These are phyloP conservation scores for Rhea americana DNA, from an alignment of 2,113 vertebrate species.

Conservation along the genomic window DNA sequence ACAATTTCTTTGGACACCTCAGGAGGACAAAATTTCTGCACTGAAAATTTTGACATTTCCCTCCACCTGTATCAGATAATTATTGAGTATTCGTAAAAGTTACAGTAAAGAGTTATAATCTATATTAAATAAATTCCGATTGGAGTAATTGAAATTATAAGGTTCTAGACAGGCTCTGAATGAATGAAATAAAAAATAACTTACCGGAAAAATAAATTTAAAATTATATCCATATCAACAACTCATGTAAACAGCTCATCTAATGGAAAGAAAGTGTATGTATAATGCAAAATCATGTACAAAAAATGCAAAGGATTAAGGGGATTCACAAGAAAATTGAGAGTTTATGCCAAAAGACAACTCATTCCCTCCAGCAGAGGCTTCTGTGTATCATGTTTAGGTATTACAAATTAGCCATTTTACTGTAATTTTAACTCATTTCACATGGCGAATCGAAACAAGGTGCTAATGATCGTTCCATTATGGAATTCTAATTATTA, in stretches of 20 bases:
- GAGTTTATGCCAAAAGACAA: not conserved
- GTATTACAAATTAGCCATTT: conserved; percentile 1
- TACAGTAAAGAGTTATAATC: not conserved
- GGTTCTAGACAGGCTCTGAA: not conserved
- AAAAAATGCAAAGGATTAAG: conserved; percentile 27
- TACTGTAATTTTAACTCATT: conserved; percentile 24
- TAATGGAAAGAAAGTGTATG: not conserved
- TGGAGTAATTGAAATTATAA: not conserved
- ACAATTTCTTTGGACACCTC: not conserved
- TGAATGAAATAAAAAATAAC: not conserved
- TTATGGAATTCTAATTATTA: conserved; percentile 34
- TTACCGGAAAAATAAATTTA: not conserved
- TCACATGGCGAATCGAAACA: conserved; percentile 5
- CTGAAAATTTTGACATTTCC: not conserved
- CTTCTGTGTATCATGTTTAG: not conserved
- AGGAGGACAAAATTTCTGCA: not conserved
- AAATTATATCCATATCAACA: not conserved
- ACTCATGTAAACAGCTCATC: conserved; percentile 1
- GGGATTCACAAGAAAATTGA: conserved; percentile 11
- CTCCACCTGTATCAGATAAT: not conserved
- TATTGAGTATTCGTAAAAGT: not conserved
- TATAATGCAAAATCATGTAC: not conserved
- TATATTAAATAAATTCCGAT: not conserved
- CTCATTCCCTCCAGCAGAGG: conserved; percentile 3
- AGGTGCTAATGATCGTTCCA: not conserved